These are phyloP conservation scores for Catharus minimus DNA, from an alignment of 2,113 vertebrate genomes.

Conservation along the genomic window DNA sequence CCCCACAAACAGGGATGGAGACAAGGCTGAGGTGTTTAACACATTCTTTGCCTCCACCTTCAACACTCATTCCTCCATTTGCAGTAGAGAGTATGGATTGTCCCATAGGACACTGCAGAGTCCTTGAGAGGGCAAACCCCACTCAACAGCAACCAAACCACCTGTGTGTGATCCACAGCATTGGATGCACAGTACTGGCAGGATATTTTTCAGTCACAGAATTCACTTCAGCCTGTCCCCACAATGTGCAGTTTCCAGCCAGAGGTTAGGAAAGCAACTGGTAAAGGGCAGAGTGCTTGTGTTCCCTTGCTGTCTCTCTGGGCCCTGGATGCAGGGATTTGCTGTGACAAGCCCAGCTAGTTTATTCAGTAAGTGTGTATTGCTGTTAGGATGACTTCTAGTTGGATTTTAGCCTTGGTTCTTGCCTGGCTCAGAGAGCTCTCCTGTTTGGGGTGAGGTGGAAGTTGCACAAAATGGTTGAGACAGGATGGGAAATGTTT, in stretches of 20 bases:
- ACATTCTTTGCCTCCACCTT: neutral
- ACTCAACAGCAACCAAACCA: neutral
- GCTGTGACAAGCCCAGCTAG: neutral
- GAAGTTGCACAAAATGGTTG: accelerated
- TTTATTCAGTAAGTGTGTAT: neutral
- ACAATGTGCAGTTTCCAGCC: accelerated
- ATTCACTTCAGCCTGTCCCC: neutral
- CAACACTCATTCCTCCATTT: neutral
- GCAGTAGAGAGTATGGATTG: neutral
- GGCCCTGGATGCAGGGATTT: neutral
- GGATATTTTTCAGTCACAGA: neutral
- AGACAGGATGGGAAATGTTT: neutral
- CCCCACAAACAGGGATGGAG: neutral
- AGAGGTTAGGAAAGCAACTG: neutral
- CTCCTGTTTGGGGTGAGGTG: neutral
- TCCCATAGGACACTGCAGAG: neutral
- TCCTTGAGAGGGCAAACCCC: neutral
- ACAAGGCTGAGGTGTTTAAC: neutral
- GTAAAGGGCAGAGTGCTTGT: neutral
- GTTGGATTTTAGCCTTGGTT: neutral
- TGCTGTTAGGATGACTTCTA: neutral
- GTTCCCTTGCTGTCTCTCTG: neutral
- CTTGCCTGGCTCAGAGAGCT: neutral
- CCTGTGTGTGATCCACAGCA: neutral
- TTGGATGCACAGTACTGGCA: neutral